Evolutionary conservation across 2,113 vertebrate species (phyloP).

Genomic region (Atrichornis clamosus): DNA sequence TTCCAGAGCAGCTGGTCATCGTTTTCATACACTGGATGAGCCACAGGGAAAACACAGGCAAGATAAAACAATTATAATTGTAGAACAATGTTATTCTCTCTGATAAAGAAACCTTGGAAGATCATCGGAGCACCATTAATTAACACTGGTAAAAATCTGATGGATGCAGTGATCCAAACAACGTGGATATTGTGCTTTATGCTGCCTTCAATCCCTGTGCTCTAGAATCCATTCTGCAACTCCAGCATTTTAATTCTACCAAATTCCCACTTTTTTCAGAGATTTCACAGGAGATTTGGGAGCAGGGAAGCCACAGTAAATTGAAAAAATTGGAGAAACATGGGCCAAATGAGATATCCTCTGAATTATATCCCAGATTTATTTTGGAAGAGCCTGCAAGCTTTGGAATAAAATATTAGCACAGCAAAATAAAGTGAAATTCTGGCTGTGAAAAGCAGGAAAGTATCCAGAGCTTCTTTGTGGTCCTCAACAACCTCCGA

Average conservation of each 20-base stretch:
- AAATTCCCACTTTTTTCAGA: neutral
- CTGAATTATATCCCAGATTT: neutral
- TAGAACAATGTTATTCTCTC: too few relatives aligned
- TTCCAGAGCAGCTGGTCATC: constrained; percentile 98
- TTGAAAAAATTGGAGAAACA: neutral
- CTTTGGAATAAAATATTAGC: neutral
- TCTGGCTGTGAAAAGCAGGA: neutral
- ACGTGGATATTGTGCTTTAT: too few relatives aligned
- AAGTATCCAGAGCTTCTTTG: neutral
- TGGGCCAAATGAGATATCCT: neutral
- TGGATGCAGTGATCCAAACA: neutral
- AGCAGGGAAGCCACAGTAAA: neutral
- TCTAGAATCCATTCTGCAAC: neutral
- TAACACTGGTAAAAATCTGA: too few relatives aligned
- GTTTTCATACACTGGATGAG: constrained; percentile 88
- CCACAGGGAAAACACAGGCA: neutral
- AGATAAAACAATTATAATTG: neutral
- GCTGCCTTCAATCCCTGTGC: neutral
- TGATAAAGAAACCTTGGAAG: too few relatives aligned
- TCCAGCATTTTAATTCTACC: neutral
- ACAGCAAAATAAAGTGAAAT: neutral
- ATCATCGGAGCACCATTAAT: neutral
- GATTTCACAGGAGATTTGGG: neutral
- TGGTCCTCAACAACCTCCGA: neutral
- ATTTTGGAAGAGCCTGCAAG: neutral